Percentiles rank a stretch among this genome's conserved stretches.
Evolutionary conservation across 2,113 vertebrate species (phyloP).

Genomic region (Phaethornis superciliosus): DNA sequence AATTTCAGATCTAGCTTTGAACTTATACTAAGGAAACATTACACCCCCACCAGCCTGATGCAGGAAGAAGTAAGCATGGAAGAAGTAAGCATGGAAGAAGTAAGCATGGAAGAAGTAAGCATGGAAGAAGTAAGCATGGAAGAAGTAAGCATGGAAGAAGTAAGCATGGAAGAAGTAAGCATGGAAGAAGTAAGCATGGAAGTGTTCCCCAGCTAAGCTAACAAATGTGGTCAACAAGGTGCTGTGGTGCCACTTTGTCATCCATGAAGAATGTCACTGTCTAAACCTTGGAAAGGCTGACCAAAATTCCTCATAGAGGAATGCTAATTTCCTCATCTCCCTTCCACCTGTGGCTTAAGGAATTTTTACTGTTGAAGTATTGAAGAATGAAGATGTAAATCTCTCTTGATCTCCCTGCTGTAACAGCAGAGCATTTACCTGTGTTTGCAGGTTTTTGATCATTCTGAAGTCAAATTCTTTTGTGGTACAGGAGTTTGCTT

Average conservation of each 20-base stretch:
- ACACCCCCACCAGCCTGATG: neutral
- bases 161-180: too few relatives aligned
- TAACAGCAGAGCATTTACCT: neutral
- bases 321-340: neutral
- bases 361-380: neutral
- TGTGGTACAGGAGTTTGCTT: neutral
- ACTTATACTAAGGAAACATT: fast-evolving
- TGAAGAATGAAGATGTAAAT: neutral
- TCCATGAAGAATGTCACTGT: neutral
- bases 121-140: too few relatives aligned
- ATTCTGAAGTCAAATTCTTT: neutral
- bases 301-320: fast-evolving
- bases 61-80: neutral
- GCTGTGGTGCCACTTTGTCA: neutral
- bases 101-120: too few relatives aligned
- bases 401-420: neutral
- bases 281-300: neutral
- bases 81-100: too few relatives aligned
- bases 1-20: neutral
- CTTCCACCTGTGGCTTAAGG: neutral
- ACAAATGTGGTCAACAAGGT: neutral
- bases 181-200: too few relatives aligned
- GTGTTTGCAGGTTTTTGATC: neutral
- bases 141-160: too few relatives aligned
- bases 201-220: neutral